Evolutionary conservation across 2,113 vertebrate genomes (phyloP).

Genomic region (Chunga burmeisteri): DNA sequence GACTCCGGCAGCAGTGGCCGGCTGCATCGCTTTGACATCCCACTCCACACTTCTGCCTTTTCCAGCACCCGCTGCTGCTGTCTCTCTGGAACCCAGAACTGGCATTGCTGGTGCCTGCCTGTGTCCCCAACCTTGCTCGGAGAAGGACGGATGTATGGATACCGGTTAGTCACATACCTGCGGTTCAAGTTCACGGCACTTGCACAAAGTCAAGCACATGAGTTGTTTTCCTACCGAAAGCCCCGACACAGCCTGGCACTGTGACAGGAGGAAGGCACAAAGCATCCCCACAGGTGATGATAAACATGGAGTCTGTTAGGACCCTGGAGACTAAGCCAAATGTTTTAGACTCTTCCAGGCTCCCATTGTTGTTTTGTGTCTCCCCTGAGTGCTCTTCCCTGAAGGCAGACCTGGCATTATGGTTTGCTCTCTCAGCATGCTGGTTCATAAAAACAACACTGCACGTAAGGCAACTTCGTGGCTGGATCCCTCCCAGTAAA

Average conservation of each 20-base stretch:
- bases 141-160: fast-evolving
- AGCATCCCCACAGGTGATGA: not conserved
- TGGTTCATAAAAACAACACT: fast-evolving
- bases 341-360: not conserved
- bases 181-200: not conserved
- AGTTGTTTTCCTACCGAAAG: not conserved
- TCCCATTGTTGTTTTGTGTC: not conserved
- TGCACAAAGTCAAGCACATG: fast-evolving
- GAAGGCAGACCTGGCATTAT: not conserved
- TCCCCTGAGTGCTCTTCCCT: not conserved
- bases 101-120: fast-evolving
- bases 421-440: fast-evolving
- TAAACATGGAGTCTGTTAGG: not conserved
- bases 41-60: not conserved
- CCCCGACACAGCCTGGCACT: not conserved
- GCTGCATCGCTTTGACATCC: not conserved
- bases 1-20: fast-evolving
- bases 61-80: not conserved
- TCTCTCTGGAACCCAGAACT: not conserved
- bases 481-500: not conserved
- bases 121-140: not conserved
- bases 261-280: not conserved
- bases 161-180: fast-evolving
- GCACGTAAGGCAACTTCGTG: not conserved
- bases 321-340: not conserved